A percentile compares a stretch with the other conserved stretches of the same genome.
These are phyloP conservation scores for Uria lomvia DNA, from an alignment of 2,113 vertebrate genomes.

Conservation along the genomic window DNA sequence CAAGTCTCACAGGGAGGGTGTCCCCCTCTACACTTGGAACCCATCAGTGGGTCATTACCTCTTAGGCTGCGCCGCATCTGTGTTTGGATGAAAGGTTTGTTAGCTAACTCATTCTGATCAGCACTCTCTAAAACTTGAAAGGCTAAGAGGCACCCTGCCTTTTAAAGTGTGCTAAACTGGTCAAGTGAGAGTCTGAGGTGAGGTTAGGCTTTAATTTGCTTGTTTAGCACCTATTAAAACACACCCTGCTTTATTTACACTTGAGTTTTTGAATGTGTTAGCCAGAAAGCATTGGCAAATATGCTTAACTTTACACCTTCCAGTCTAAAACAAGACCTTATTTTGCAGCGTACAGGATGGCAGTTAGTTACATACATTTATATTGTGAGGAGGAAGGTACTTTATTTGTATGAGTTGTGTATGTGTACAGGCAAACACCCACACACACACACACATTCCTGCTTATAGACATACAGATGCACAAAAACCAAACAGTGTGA, in stretches of 20 bases:
- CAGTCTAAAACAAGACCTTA: background rate
- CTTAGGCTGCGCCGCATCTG: background rate
- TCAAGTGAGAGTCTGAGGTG: slow-evolving; percentile 29
- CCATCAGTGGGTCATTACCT: background rate
- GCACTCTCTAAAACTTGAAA: slow-evolving; percentile 27
- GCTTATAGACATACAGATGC: background rate
- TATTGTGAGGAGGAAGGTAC: background rate
- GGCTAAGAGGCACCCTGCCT: background rate
- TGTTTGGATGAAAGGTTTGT: slow-evolving; percentile 1
- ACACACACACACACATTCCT: background rate
- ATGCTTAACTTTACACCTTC: slow-evolving; percentile 19
- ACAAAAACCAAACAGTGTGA: background rate
- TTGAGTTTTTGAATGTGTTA: background rate
- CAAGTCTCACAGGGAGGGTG: background rate
- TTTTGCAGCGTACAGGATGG: background rate
- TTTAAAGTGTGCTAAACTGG: slow-evolving; percentile 33
- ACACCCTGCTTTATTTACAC: slow-evolving; percentile 25
- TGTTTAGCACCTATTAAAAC: slow-evolving; percentile 58
- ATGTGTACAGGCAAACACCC: background rate
- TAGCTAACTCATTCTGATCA: slow-evolving; percentile 23
- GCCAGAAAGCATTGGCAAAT: slow-evolving; percentile 6
- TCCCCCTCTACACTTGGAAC: background rate
- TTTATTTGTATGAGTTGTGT: background rate
- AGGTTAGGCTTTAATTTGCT: slow-evolving; percentile 38
- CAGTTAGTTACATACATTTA: background rate